Evolutionary conservation across 2,113 vertebrate species (phyloP).

Genomic region (Paralichthys olivaceus): DNA sequence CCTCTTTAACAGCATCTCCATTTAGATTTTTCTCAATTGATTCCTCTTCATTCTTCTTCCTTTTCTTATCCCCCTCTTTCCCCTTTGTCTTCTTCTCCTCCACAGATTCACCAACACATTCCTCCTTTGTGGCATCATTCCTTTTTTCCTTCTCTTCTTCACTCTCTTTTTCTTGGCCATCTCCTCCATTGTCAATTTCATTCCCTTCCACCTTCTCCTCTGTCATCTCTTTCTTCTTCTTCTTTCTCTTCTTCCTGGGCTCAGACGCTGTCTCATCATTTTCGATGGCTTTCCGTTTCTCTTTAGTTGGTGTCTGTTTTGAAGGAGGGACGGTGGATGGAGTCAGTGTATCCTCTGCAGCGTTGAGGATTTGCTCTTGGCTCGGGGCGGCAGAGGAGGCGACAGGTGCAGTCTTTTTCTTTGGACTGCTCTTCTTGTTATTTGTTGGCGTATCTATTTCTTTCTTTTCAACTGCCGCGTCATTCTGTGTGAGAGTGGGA

Average conservation of each 20-base stretch:
- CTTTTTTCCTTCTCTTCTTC: conserved; percentile 7
- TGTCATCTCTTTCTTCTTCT: conserved; percentile 32
- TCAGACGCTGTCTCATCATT: conserved; percentile 11
- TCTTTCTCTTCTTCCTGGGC: conserved; percentile 53
- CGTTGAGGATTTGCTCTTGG: background rate
- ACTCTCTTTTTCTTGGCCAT: background rate
- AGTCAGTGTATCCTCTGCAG: background rate
- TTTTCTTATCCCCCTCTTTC: background rate
- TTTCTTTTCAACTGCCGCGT: background rate
- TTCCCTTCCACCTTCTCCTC: conserved; percentile 20
- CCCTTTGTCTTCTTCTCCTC: background rate
- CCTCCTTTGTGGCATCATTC: background rate
- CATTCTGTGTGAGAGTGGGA: background rate
- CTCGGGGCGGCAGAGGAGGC: background rate
- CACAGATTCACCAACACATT: conserved; percentile 2
- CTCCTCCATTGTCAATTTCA: background rate
- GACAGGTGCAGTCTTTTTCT: conserved; percentile 11
- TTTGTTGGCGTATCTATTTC: conserved; percentile 7
- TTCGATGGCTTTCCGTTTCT: conserved; percentile 19
- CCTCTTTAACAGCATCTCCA: background rate
- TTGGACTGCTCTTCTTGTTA: conserved; percentile 25
- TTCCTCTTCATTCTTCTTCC: background rate
- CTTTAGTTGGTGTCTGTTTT: conserved; percentile 35
- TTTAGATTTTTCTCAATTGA: background rate
- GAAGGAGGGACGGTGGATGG: background rate